Evolutionary conservation across 2,888 invertebrate species (phyloP).

Genomic region (Melieria crassipennis): DNA sequence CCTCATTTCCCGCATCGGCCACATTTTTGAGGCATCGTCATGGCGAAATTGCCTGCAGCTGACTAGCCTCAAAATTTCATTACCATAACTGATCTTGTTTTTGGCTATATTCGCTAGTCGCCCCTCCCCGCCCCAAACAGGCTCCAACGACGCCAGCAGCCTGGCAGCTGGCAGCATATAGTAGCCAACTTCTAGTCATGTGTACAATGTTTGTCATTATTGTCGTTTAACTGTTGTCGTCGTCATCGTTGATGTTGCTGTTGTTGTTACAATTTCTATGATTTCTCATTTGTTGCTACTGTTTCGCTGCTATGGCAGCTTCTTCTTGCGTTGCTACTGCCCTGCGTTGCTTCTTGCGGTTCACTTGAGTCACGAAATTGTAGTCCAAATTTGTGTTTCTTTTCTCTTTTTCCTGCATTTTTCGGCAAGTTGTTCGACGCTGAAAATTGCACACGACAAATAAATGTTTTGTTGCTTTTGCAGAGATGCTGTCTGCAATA

Average conservation of each 20-base stretch:
- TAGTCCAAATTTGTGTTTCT: slow-evolving; percentile 41
- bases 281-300: slow-evolving; percentile 41
- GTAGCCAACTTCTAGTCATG: not conserved
- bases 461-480: slow-evolving; percentile 31
- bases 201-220: not conserved
- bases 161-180: not conserved
- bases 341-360: slow-evolving; percentile 50
- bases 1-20: not conserved
- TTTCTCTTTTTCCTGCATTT: slow-evolving; percentile 5
- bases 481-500: not conserved
- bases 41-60: not conserved
- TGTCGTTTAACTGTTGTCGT: not conserved
- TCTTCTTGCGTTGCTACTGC: slow-evolving; percentile 22
- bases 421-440: slow-evolving; percentile 13
- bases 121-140: too few species aligned
- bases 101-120: not conserved
- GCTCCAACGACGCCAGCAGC: not conserved
- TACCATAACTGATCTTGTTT: slow-evolving; percentile 18
- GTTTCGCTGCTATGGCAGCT: slow-evolving; percentile 27
- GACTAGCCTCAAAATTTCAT: slow-evolving; percentile 1
- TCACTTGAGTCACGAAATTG: slow-evolving; percentile 57
- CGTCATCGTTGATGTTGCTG: slow-evolving; percentile 20
- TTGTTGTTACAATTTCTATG: slow-evolving; percentile 7
- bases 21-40: slow-evolving; percentile 2
- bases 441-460: slow-evolving; percentile 51